A percentile compares a stretch with the other conserved stretches of the same genome.
phyloP scores from a whole-genome alignment of 1,140 invertebrate genomes.

The Brachionus calyciflorus region DNA sequence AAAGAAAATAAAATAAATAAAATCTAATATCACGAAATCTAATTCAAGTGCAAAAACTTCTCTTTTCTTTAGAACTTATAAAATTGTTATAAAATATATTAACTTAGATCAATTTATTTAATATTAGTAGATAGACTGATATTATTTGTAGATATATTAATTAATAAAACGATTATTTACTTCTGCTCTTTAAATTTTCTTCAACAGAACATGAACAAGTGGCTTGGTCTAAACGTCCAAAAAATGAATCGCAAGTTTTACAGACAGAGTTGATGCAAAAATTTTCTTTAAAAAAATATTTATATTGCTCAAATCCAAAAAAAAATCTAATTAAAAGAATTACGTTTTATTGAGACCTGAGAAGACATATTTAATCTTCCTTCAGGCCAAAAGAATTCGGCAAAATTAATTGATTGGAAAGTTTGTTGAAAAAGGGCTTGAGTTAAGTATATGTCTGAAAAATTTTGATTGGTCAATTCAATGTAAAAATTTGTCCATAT shows the following conservation, averaged over 20 bases:
- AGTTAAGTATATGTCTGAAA: neutral
- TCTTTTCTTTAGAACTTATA: too few relatives aligned
- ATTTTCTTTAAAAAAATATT: neutral
- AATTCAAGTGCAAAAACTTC: too few relatives aligned
- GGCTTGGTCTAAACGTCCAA: neutral
- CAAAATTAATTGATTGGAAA: neutral
- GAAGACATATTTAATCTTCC: neutral
- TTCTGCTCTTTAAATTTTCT: neutral
- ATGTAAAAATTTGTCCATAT: slow-evolving; percentile 1
- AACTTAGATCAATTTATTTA: too few relatives aligned
- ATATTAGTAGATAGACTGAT: too few relatives aligned
- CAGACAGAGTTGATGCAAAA: neutral
- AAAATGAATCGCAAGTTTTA: neutral
- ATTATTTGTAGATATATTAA: too few relatives aligned
- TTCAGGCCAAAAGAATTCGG: neutral
- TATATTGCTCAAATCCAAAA: neutral
- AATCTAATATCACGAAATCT: too few relatives aligned
- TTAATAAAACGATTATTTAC: too few relatives aligned
- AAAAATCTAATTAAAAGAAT: neutral
- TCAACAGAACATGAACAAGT: neutral
- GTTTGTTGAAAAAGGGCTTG: neutral
- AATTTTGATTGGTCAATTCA: neutral
- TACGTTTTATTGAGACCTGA: neutral
- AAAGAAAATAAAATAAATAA: too few relatives aligned
- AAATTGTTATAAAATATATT: too few relatives aligned